phyloP scores from a whole-genome alignment of 2,888 invertebrate species.

The Acanthopleura granulata region DNA sequence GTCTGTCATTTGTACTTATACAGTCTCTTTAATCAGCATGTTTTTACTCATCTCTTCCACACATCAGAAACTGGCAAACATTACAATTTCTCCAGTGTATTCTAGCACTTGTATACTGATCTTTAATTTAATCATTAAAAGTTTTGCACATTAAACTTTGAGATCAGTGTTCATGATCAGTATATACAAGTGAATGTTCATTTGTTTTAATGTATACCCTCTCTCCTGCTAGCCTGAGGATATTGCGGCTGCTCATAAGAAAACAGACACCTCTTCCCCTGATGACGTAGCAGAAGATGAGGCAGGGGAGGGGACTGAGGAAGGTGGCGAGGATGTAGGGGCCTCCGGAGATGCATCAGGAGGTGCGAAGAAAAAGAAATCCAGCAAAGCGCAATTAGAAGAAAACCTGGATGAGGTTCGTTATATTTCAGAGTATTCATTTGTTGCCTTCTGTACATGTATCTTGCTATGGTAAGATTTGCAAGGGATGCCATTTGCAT shows the following conservation, averaged over 20 bases:
- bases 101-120: no score
- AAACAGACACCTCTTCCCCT: constrained; percentile 61
- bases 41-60: no score
- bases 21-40: no score
- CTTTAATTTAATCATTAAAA: no score
- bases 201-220: background rate
- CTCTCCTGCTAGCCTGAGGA: constrained; percentile 29
- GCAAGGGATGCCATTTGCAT: no score
- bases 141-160: background rate
- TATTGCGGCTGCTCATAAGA: constrained; percentile 47
- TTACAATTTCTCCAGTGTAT: no score
- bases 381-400: constrained; percentile 51
- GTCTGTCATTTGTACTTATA: no score
- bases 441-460: background rate
- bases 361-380: constrained; percentile 44
- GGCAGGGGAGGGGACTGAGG: constrained; percentile 24
- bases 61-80: no score
- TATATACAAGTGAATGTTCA: background rate
- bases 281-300: constrained; percentile 45
- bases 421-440: background rate
- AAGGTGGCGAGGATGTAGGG: constrained; percentile 23
- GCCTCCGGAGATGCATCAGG: constrained; percentile 21
- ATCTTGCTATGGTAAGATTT: background rate
- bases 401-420: constrained; percentile 33
- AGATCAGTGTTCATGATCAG: background rate